phyloP scores from a whole-genome alignment of 1,140 invertebrate genomes.

The Oncopodura yosiiana region DNA sequence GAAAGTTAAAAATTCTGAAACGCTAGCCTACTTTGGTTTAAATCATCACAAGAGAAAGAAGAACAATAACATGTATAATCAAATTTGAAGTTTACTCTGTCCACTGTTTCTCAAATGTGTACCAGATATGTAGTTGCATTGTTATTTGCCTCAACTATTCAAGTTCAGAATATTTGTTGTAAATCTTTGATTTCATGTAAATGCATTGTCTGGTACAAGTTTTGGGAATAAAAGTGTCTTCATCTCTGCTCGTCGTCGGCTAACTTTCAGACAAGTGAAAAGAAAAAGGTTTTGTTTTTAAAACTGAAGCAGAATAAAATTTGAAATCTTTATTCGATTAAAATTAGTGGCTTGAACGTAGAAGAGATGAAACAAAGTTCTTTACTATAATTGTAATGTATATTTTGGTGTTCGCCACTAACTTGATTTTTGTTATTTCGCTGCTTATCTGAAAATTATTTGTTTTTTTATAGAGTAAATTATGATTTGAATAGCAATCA shows the following conservation, averaged over 20 bases:
- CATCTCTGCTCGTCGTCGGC: too few species aligned
- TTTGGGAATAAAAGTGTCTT: constrained; percentile 1
- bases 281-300: background rate
- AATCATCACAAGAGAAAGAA: background rate
- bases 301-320: background rate
- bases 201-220: constrained; percentile 7
- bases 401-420: too few species aligned
- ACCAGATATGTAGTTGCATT: constrained; percentile 5
- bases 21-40: constrained; percentile 17
- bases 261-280: constrained; percentile 8
- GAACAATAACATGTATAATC: background rate
- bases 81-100: background rate
- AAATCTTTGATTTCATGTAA: constrained; percentile 1
- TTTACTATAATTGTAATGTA: too few species aligned
- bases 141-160: too few species aligned
- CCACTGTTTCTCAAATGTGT: background rate
- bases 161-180: background rate
- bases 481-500: too few species aligned
- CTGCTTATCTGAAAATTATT: too few species aligned
- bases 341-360: too few species aligned
- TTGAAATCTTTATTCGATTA: too few species aligned
- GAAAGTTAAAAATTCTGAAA: constrained; percentile 27
- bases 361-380: too few species aligned
- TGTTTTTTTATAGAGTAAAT: too few species aligned
- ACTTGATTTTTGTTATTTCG: too few species aligned